Evolutionary conservation across 2,113 vertebrate species (phyloP).

Genomic region (Triplophysa rosa): DNA sequence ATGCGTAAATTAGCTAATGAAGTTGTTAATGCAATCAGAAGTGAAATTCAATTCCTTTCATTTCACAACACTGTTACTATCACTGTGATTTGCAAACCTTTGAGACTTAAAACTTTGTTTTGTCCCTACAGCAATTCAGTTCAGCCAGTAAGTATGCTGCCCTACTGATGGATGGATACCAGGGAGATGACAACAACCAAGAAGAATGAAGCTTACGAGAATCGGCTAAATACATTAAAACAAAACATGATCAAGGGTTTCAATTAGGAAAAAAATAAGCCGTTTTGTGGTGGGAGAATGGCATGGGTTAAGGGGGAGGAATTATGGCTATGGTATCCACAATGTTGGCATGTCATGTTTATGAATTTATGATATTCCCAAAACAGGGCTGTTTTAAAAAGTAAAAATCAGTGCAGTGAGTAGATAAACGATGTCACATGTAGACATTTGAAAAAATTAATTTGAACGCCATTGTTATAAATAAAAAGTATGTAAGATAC

Average conservation of each 20-base stretch:
- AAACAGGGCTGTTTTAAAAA: slow-evolving; percentile 51
- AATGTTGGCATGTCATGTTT: slow-evolving; percentile 43
- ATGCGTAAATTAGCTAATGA: too few relatives aligned
- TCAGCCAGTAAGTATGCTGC: slow-evolving; percentile 90
- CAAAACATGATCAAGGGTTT: slow-evolving; percentile 12
- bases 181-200: slow-evolving; percentile 75
- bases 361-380: slow-evolving; percentile 39
- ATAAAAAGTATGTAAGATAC: slow-evolving; percentile 50
- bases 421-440: slow-evolving; percentile 32
- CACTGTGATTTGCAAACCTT: neutral
- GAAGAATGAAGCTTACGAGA: slow-evolving; percentile 33
- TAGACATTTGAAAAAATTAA: slow-evolving; percentile 42
- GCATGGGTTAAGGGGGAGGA: neutral
- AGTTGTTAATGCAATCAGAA: too few relatives aligned
- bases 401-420: slow-evolving; percentile 35
- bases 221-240: neutral
- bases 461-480: slow-evolving; percentile 54
- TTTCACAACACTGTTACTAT: neutral
- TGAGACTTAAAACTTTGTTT: neutral
- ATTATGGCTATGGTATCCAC: neutral
- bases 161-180: slow-evolving; percentile 85
- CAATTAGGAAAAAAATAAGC: neutral
- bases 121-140: slow-evolving; percentile 82
- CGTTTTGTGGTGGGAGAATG: neutral
- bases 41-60: too few relatives aligned